Evolutionary conservation across 2,797 vertebrate genomes (phyloP).

Genomic region (Pitangus sulphuratus): DNA sequence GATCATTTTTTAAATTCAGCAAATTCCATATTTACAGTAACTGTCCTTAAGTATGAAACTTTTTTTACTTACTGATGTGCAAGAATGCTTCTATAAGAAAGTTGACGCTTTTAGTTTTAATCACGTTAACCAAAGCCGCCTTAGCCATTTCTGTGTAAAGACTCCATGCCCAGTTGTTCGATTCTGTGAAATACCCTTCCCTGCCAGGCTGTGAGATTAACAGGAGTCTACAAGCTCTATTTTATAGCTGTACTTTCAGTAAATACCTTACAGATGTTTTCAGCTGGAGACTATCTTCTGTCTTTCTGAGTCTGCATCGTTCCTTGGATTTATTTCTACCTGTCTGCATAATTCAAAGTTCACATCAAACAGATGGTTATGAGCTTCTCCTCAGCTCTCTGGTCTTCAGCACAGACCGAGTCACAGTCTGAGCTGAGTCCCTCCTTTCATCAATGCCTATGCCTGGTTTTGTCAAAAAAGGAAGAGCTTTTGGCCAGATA

Average conservation of each 20-base stretch:
- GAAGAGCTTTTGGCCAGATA: neutral
- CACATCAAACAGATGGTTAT: neutral
- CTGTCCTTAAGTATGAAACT: neutral
- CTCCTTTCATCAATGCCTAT: neutral
- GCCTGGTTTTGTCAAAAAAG: neutral
- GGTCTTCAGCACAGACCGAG: neutral
- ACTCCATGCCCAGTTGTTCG: neutral
- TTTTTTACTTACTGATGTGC: neutral
- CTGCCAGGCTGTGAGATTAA: neutral
- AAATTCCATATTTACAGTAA: neutral
- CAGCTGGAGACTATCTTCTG: neutral
- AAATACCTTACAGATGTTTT: conserved; percentile 10
- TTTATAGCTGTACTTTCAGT: neutral
- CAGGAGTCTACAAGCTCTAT: neutral
- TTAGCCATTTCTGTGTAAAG: neutral
- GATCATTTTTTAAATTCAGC: neutral
- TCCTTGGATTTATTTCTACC: neutral
- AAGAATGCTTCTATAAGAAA: neutral
- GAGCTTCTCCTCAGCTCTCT: fast-evolving
- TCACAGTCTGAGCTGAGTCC: neutral
- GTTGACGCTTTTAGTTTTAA: neutral
- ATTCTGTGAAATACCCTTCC: neutral
- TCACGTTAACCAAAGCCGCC: neutral
- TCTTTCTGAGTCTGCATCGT: neutral
- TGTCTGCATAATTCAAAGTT: neutral